Conservation (phyloP, 1,140 invertebrate species). For the Chrysoperla carnea region DNA sequence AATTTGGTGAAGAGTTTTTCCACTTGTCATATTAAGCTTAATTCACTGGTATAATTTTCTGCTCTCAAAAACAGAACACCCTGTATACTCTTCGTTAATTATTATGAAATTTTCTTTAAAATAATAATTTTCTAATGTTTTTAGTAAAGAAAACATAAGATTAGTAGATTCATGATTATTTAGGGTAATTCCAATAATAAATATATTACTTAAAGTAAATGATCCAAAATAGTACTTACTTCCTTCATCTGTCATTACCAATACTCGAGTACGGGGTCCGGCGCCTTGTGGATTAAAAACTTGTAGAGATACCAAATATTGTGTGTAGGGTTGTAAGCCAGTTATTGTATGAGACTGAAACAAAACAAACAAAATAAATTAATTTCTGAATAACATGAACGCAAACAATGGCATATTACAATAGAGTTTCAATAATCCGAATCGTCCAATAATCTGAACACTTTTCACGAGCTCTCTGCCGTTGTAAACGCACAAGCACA, state of each 20-base stretch:
- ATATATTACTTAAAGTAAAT: neutral
- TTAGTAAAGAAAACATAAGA: too few species aligned
- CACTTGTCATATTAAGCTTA: too few species aligned
- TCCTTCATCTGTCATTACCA: conserved; percentile 66
- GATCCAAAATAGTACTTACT: conserved; percentile 36
- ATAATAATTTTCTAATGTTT: too few species aligned
- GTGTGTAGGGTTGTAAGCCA: conserved; percentile 51
- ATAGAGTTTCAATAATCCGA: conserved; percentile 12
- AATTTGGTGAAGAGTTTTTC: too few species aligned
- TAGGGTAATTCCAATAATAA: too few species aligned
- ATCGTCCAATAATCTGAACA: conserved; percentile 4
- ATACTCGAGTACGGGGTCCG: conserved; percentile 48
- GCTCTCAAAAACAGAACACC: too few species aligned
- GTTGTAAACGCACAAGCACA: too few species aligned
- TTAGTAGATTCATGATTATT: too few species aligned
- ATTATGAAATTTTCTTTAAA: too few species aligned
- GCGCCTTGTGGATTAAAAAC: conserved; percentile 59
- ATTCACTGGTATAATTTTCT: too few species aligned
- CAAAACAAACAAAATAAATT: conserved; percentile 12
- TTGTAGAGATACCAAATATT: conserved; percentile 56
- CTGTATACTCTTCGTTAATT: too few species aligned
- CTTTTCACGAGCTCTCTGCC: too few species aligned
- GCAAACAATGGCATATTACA: conserved; percentile 10
- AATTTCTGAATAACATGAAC: conserved; percentile 5
- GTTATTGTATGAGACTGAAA: conserved; percentile 52